Conservation (phyloP, 1,140 invertebrate genomes). For the Drosophila busckii region DNA sequence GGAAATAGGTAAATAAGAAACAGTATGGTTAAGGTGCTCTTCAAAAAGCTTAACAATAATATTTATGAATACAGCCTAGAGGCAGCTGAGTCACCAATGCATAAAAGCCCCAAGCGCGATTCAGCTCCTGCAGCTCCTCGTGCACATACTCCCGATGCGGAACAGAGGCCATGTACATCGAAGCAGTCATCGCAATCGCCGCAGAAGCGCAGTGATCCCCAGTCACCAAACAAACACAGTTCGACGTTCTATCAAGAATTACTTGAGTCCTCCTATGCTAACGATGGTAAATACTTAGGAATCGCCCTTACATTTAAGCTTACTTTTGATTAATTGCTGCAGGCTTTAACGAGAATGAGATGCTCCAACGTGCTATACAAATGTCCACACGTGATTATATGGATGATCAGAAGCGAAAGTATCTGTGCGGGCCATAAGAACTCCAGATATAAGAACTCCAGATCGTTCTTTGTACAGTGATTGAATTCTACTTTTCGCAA, state of each 20-base stretch:
- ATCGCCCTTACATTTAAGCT: background rate
- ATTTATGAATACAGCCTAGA: slow-evolving; percentile 24
- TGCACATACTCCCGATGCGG: slow-evolving; percentile 56
- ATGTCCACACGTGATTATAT: slow-evolving; percentile 77
- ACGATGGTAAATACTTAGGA: slow-evolving; percentile 48
- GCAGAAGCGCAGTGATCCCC: slow-evolving; percentile 33
- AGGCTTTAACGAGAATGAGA: slow-evolving; percentile 70
- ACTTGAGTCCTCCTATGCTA: slow-evolving; percentile 73
- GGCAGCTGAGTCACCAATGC: slow-evolving; percentile 35
- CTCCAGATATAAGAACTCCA: background rate
- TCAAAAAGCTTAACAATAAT: background rate
- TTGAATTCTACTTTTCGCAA: slow-evolving; percentile 52
- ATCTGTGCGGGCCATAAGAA: slow-evolving; percentile 63
- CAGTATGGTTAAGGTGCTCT: background rate
- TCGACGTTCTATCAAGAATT: slow-evolving; percentile 75
- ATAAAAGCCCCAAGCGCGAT: slow-evolving; percentile 62
- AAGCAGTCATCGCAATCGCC: slow-evolving; percentile 65
- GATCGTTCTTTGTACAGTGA: slow-evolving; percentile 58
- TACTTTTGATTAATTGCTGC: slow-evolving; percentile 7
- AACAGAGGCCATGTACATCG: slow-evolving; percentile 67
- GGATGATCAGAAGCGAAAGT: slow-evolving; percentile 73
- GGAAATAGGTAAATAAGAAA: slow-evolving; percentile 29
- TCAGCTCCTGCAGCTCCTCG: slow-evolving; percentile 28
- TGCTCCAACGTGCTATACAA: slow-evolving; percentile 76
- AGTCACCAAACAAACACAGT: slow-evolving; percentile 33